Conservation (phyloP, 1,140 invertebrate genomes). For the Agraylea sexmaculata region DNA sequence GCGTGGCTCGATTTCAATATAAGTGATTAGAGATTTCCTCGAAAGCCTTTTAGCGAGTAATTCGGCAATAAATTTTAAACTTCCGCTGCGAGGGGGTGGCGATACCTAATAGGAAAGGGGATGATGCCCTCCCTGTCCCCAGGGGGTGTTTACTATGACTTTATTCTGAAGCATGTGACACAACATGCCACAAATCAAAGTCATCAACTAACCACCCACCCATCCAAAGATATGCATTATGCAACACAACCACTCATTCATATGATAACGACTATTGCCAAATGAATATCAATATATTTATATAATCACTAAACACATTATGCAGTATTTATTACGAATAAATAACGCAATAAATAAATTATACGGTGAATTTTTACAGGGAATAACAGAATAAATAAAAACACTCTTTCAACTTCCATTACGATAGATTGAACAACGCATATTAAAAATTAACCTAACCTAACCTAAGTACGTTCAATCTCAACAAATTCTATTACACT, state of each 20-base stretch:
- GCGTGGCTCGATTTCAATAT: too few species aligned
- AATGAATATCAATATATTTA: background rate
- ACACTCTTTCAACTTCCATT: too few species aligned
- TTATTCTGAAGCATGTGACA: conserved; percentile 12
- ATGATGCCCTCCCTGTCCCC: background rate
- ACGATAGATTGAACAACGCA: too few species aligned
- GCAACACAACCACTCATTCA: background rate
- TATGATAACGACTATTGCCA: background rate
- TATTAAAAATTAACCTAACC: too few species aligned
- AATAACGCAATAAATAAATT: background rate
- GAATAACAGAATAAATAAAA: too few species aligned
- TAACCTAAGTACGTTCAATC: too few species aligned
- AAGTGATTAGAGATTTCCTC: conserved; percentile 20
- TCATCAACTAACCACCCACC: background rate
- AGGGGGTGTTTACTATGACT: conserved; percentile 9
- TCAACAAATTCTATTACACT: too few species aligned
- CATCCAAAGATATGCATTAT: background rate
- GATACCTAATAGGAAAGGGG: background rate
- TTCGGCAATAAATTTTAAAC: conserved; percentile 22
- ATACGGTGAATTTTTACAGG: background rate
- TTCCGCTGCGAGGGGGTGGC: conserved; percentile 10
- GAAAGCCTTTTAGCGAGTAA: conserved; percentile 21
- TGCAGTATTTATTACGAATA: background rate
- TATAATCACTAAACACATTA: background rate
- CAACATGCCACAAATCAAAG: conserved; percentile 20